These are phyloP conservation scores for Neodiprion virginianus DNA, from an alignment of 1,140 invertebrate species.

Conservation along the genomic window DNA sequence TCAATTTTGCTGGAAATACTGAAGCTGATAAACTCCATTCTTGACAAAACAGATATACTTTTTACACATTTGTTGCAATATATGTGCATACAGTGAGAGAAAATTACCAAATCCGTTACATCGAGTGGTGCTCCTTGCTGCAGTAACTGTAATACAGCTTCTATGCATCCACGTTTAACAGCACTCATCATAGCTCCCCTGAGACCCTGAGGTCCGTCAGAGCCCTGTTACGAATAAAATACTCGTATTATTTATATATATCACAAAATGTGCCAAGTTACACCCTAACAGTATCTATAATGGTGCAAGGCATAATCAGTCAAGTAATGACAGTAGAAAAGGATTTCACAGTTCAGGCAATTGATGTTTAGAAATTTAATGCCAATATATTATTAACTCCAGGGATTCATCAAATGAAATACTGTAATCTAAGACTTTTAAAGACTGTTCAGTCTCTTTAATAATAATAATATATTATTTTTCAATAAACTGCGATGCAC, in stretches of 20 bases:
- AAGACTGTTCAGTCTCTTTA: too few relatives aligned
- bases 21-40: neutral
- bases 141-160: constrained; percentile 61
- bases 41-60: constrained; percentile 5
- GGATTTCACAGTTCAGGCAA: too few relatives aligned
- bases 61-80: constrained; percentile 24
- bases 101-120: constrained; percentile 69
- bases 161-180: constrained; percentile 56
- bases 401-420: too few relatives aligned
- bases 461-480: too few relatives aligned
- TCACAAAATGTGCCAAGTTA: neutral
- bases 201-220: constrained; percentile 56
- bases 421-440: too few relatives aligned
- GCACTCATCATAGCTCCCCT: constrained; percentile 57
- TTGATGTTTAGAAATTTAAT: too few relatives aligned
- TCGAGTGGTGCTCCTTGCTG: constrained; percentile 77
- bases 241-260: neutral
- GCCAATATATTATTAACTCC: too few relatives aligned
- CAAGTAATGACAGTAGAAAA: neutral
- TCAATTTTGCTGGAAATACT: neutral
- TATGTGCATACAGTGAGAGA: neutral
- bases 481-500: too few relatives aligned
- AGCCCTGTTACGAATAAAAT: constrained; percentile 42
- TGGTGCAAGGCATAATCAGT: neutral
- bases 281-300: neutral